phyloP scores from a whole-genome alignment of 2,888 invertebrate genomes.

The Eudemis profundana region DNA sequence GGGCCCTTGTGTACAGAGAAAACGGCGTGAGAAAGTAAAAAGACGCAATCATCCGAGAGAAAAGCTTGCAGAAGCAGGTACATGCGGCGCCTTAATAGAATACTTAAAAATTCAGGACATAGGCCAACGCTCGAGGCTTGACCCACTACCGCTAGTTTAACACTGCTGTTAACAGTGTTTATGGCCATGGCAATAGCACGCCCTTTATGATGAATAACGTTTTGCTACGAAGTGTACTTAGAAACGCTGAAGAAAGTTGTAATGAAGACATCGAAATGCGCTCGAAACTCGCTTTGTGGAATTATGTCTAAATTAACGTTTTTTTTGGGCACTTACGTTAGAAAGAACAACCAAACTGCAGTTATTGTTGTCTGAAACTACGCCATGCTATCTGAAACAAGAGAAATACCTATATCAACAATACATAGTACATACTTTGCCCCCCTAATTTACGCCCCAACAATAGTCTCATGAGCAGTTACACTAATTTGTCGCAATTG shows the following conservation, averaged over 20 bases:
- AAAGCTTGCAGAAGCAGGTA: slow-evolving; percentile 68
- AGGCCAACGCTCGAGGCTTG: slow-evolving; percentile 54
- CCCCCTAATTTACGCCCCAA: no score
- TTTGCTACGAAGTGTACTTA: slow-evolving; percentile 18
- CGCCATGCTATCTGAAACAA: slow-evolving; percentile 72
- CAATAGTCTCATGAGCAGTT: slow-evolving; percentile 12
- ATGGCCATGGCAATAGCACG: slow-evolving; percentile 34
- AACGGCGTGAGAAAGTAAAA: slow-evolving; percentile 75
- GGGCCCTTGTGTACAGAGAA: slow-evolving; percentile 60
- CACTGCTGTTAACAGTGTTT: slow-evolving; percentile 32
- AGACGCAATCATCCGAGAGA: slow-evolving; percentile 80
- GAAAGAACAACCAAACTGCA: slow-evolving; percentile 48
- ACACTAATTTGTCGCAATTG: slow-evolving; percentile 17
- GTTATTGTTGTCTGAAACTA: slow-evolving; percentile 55
- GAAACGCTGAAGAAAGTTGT: slow-evolving; percentile 32
- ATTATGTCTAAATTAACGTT: neutral
- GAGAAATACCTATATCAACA: slow-evolving; percentile 47
- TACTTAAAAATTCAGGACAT: slow-evolving; percentile 82
- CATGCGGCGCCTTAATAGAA: slow-evolving; percentile 69
- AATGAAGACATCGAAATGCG: slow-evolving; percentile 28
- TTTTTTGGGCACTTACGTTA: slow-evolving; percentile 29
- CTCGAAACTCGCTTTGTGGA: neutral
- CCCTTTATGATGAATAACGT: slow-evolving; percentile 32
- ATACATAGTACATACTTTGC: slow-evolving; percentile 25
- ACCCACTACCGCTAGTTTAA: slow-evolving; percentile 62